These are phyloP conservation scores for Sphaeridia pumilis DNA, from an alignment of 2,888 invertebrate species.

Conservation along the genomic window DNA sequence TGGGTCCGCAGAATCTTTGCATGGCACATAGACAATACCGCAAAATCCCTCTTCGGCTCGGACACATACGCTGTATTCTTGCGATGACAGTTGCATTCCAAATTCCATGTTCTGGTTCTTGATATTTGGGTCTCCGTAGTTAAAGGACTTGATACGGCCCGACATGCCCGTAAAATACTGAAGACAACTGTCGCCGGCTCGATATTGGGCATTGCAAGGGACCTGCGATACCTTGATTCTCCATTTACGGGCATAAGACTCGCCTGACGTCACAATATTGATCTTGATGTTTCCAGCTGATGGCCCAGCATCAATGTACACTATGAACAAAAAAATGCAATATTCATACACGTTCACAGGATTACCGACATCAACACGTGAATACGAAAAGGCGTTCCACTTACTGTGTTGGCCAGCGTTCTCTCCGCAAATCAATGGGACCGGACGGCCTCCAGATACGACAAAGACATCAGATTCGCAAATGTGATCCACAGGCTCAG, in stretches of 20 bases:
- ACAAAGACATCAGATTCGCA: constrained; percentile 36
- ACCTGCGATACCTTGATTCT: constrained; percentile 69
- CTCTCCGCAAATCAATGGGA: constrained; percentile 37
- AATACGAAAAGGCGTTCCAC: constrained; percentile 4
- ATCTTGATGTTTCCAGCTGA: constrained; percentile 68
- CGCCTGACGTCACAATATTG: constrained; percentile 68
- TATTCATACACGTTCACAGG: neutral
- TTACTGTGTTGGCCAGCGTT: constrained; percentile 37
- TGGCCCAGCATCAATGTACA: constrained; percentile 71
- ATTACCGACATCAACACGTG: neutral
- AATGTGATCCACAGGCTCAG: constrained; percentile 35
- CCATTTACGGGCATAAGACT: constrained; percentile 61
- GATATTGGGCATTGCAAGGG: constrained; percentile 60
- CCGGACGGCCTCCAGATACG: constrained; percentile 36
- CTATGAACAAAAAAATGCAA: constrained; percentile 42
- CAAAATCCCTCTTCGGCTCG: constrained; percentile 36
- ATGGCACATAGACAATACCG: constrained; percentile 35
- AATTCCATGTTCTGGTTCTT: constrained; percentile 19
- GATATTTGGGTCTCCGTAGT: constrained; percentile 35
- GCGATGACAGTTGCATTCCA: constrained; percentile 36
- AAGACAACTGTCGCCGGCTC: constrained; percentile 39
- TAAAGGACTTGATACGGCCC: constrained; percentile 36
- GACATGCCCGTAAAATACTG: constrained; percentile 35
- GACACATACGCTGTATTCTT: constrained; percentile 36
- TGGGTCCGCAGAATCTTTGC: constrained; percentile 30